Evolutionary conservation across 1,140 invertebrate genomes (phyloP), one percentile per base, ranked within the genome.

Genomic region (Maconellicoccus hirsutus): DNA sequence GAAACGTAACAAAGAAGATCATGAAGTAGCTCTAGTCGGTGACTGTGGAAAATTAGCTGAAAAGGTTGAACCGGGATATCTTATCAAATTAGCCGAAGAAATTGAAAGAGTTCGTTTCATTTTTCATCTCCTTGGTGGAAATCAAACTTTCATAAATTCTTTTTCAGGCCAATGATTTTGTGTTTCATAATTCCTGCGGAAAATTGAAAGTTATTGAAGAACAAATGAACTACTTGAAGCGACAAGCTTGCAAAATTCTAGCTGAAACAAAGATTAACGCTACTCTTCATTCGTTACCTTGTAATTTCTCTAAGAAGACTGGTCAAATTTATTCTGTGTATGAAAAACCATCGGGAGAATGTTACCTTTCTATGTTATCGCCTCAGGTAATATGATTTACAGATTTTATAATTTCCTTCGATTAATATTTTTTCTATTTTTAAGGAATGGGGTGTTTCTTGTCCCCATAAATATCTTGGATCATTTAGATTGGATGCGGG

Each of bases 61-160:
- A 59, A 59, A 59, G n/a, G 52, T 59, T n/a, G 52, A 59, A 59
- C 52, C 52, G 3, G 52, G 52, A 4, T 59, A 59, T 22, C 52
- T 59, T 4, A 16, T 59, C 4, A 59, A 59, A 16, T 59, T 59
- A 22, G 52, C 52, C 16, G 21, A n/a, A 59, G 52, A 59, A 59
- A 59, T 59, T 59, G 52, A 59, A 59, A 59, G n/a, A 6, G 52
- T 59, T n/a, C n/a, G n/a, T n/a, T n/a, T n/a, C n/a, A n/a, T 42
- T 42, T 10, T n/a, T 10, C n/a, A 42, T n/a, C 8, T 42, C 39
- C n/a, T 42, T 42, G 39, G 8, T 8, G 8, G 39, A n/a, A n/a
- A 42, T 42, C n/a, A 8, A 42, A n/a, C n/a, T 42, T 42, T 42
- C 39, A 8, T 10, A 42, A 10, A 10, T 42, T n/a, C 8, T 42